These are phyloP conservation scores for Cephalopterus ornatus DNA, from an alignment of 2,113 vertebrate genomes.

Conservation along the genomic window DNA sequence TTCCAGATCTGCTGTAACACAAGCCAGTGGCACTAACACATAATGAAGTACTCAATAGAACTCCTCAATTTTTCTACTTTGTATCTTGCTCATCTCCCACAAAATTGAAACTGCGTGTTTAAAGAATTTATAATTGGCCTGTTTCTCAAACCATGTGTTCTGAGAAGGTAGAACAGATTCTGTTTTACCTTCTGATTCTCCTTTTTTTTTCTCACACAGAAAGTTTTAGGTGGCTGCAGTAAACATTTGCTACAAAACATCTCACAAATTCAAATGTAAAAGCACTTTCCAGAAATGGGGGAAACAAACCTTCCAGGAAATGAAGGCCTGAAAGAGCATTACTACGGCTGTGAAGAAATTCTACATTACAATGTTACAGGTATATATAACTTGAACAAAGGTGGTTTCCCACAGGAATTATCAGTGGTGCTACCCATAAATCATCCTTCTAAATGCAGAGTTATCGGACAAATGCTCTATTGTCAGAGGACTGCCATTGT, in stretches of 20 bases:
- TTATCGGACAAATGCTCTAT: neutral
- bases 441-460: neutral
- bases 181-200: neutral
- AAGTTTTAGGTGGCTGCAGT: no score
- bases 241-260: neutral
- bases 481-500: neutral
- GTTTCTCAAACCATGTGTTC: neutral
- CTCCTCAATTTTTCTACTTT: neutral
- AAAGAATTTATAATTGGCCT: neutral
- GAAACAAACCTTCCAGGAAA: neutral
- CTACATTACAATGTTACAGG: neutral
- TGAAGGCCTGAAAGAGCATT: neutral
- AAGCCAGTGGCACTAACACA: neutral
- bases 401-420: neutral
- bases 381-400: neutral
- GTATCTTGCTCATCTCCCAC: neutral
- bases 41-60: neutral
- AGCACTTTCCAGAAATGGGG: neutral
- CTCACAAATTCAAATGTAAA: neutral
- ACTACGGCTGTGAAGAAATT: neutral
- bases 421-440: neutral
- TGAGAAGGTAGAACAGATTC: neutral
- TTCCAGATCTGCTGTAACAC: neutral
- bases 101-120: fast-evolving
- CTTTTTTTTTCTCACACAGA: neutral